These are phyloP conservation scores for Chelonus formosanus DNA, from an alignment of 2,888 invertebrate genomes.

Conservation along the genomic window DNA sequence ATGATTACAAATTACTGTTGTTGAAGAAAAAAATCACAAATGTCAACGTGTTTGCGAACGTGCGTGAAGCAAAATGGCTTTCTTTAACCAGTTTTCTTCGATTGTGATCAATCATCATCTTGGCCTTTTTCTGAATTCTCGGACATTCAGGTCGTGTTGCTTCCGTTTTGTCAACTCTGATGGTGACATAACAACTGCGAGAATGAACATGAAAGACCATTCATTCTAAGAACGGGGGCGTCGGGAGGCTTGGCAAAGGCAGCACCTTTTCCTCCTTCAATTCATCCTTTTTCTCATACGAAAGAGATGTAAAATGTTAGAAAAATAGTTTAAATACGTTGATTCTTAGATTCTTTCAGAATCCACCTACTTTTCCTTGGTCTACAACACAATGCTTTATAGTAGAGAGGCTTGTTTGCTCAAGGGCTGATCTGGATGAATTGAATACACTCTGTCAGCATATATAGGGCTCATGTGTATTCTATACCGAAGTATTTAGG, in stretches of 20 bases:
- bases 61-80: no score
- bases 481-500: no score
- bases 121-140: no score
- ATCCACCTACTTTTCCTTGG: slow-evolving; percentile 36
- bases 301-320: slow-evolving; percentile 22
- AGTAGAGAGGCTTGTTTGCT: slow-evolving; percentile 56
- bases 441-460: no score
- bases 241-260: slow-evolving; percentile 43
- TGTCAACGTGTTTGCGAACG: no score
- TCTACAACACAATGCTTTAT: slow-evolving; percentile 45
- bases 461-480: no score
- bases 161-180: slow-evolving; percentile 14
- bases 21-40: no score
- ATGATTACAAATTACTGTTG: no score
- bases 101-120: no score
- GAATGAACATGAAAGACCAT: slow-evolving; percentile 41
- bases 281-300: slow-evolving; percentile 46
- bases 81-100: no score
- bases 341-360: slow-evolving; percentile 29
- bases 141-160: background rate
- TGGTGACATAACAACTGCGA: slow-evolving; percentile 53
- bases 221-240: slow-evolving; percentile 32
- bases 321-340: slow-evolving; percentile 25
- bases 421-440: slow-evolving; percentile 48
- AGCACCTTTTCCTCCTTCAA: slow-evolving; percentile 53